Conservation (phyloP, 2,888 invertebrate genomes). For the Syrista parreyssii region DNA sequence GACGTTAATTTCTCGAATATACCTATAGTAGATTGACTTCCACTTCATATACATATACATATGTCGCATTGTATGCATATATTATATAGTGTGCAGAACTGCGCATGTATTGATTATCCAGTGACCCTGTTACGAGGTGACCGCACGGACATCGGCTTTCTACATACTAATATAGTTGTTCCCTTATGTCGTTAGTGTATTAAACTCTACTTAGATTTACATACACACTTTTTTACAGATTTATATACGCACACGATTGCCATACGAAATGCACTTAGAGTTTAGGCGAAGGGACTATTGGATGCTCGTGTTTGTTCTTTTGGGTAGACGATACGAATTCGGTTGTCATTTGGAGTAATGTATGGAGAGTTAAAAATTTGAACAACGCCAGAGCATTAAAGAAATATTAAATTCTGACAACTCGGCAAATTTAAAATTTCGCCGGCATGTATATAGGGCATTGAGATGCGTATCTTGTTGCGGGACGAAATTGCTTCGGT, state of each 20-base stretch:
- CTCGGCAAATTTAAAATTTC: neutral
- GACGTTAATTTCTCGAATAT: neutral
- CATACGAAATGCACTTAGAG: neutral
- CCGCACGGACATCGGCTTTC: constrained; percentile 33
- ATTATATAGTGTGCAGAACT: neutral
- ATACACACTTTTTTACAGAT: neutral
- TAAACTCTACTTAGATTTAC: neutral
- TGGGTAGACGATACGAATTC: neutral
- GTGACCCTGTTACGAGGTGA: constrained; percentile 41
- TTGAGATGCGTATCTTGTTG: neutral
- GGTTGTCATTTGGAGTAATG: neutral
- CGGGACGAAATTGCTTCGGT: neutral
- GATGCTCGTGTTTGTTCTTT: neutral
- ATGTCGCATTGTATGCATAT: neutral
- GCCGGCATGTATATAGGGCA: neutral
- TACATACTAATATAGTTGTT: neutral
- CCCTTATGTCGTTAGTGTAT: neutral
- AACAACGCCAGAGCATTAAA: neutral
- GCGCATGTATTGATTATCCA: constrained; percentile 40
- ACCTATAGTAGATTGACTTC: neutral
- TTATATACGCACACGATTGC: neutral
- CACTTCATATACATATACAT: neutral
- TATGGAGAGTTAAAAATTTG: neutral
- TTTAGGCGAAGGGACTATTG: neutral
- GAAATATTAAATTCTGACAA: neutral